phyloP scores from a whole-genome alignment of 2,888 invertebrate genomes.

The Caenorhabditis becei region DNA sequence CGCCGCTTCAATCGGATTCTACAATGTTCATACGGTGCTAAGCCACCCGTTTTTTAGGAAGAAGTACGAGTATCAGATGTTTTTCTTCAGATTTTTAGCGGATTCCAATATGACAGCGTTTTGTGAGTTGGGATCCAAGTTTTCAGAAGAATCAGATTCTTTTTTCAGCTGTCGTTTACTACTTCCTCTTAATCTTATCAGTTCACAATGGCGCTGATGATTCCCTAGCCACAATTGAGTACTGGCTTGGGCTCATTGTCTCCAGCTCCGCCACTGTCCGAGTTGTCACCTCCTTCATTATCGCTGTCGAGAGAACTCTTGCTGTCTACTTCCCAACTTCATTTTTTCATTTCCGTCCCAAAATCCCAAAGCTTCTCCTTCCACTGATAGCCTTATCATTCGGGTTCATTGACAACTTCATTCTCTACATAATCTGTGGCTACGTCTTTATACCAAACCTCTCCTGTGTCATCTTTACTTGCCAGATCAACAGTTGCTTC shows the following conservation, averaged over 20 bases:
- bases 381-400: constrained; percentile 27
- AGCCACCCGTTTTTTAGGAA: constrained; percentile 32
- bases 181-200: constrained; percentile 30
- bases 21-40: constrained; percentile 27
- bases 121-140: constrained; percentile 13
- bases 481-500: constrained; percentile 39
- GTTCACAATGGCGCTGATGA: constrained; percentile 16
- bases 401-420: constrained; percentile 22
- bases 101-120: constrained; percentile 44
- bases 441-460: constrained; percentile 33
- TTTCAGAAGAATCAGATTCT: not conserved
- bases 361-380: constrained; percentile 29
- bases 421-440: constrained; percentile 24
- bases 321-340: constrained; percentile 25
- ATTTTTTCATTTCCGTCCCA: constrained; percentile 13
- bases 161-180: constrained; percentile 33
- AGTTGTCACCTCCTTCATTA: constrained; percentile 38
- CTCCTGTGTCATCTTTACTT: constrained; percentile 36
- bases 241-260: constrained; percentile 37
- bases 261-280: constrained; percentile 40
- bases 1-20: constrained; percentile 27
- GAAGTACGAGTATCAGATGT: constrained; percentile 45
- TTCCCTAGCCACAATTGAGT: constrained; percentile 12
- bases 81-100: constrained; percentile 35
- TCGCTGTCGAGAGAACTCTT: constrained; percentile 32